Evolutionary conservation across 2,797 vertebrate genomes (phyloP).

Genomic region (Hypotaenidia philippensis): DNA sequence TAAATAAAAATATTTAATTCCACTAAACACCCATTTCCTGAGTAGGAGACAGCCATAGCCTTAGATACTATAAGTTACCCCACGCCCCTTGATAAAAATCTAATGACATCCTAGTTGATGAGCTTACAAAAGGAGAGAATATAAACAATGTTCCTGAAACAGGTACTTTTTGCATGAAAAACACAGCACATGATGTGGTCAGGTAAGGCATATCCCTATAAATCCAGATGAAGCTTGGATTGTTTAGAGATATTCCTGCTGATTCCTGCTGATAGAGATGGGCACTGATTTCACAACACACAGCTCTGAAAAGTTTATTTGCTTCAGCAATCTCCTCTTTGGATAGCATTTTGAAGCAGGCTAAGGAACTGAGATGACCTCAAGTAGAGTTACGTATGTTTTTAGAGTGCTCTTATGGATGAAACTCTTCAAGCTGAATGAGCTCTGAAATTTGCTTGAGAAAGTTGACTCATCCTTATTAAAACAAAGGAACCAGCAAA

Average conservation of each 20-base stretch:
- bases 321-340: neutral
- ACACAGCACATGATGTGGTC: neutral
- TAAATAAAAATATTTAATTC: neutral
- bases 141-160: neutral
- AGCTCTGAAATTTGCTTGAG: conserved; percentile 29
- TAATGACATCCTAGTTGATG: neutral
- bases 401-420: neutral
- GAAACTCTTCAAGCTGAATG: conserved; percentile 13
- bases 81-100: neutral
- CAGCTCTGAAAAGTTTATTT: conserved; percentile 25
- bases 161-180: neutral
- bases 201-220: neutral
- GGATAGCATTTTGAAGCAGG: neutral
- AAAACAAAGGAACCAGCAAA: conserved; percentile 58
- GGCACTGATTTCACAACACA: neutral
- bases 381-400: neutral
- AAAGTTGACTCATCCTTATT: conserved; percentile 28
- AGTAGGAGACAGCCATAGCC: neutral
- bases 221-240: neutral
- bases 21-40: neutral
- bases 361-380: neutral
- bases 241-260: neutral
- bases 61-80: neutral
- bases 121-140: neutral
- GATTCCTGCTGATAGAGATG: neutral